These are phyloP conservation scores for Cryptocephalus moraei DNA, from an alignment of 2,888 invertebrate genomes.

Conservation along the genomic window DNA sequence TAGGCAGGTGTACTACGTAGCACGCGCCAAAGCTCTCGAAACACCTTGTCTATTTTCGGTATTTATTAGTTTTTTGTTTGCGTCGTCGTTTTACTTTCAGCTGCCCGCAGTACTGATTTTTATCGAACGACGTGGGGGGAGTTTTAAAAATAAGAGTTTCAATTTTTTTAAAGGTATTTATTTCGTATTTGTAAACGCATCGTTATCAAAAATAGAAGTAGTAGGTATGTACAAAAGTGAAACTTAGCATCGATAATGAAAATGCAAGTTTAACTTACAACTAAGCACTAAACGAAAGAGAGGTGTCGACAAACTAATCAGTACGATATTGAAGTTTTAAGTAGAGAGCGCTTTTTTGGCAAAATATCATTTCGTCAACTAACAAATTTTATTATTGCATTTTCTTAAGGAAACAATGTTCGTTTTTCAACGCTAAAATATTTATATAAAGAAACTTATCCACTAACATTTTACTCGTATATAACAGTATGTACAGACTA, in stretches of 20 bases:
- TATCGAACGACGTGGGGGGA: conserved; percentile 2
- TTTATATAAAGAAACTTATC: conserved; percentile 9
- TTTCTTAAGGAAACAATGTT: conserved; percentile 1
- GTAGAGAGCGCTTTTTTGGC: conserved; percentile 11
- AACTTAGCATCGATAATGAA: conserved; percentile 2
- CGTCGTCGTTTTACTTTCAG: conserved; percentile 10
- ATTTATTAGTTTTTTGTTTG: conserved; percentile 20
- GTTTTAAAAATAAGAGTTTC: not conserved
- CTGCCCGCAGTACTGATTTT: conserved; percentile 4
- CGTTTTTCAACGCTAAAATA: conserved; percentile 4
- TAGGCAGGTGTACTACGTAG: conserved; percentile 15
- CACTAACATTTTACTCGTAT: conserved; percentile 17
- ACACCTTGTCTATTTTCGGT: conserved; percentile 28
- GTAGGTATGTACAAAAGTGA: conserved; percentile 16
- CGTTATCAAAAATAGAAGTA: conserved; percentile 15
- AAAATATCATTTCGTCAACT: not conserved
- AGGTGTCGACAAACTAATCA: conserved; percentile 4
- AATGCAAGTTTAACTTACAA: conserved; percentile 8
- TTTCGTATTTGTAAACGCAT: conserved; percentile 11
- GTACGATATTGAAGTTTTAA: conserved; percentile 12
- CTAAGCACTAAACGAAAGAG: conserved; percentile 10
- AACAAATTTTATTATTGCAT: conserved; percentile 4
- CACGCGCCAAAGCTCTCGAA: conserved; percentile 27
- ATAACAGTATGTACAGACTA: conserved; percentile 27
- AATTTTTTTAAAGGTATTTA: not conserved